A percentile compares a stretch with the other conserved stretches of the same genome.
Conservation (phyloP, 2,888 invertebrate genomes). For the Siphlonurus alternatus region DNA sequence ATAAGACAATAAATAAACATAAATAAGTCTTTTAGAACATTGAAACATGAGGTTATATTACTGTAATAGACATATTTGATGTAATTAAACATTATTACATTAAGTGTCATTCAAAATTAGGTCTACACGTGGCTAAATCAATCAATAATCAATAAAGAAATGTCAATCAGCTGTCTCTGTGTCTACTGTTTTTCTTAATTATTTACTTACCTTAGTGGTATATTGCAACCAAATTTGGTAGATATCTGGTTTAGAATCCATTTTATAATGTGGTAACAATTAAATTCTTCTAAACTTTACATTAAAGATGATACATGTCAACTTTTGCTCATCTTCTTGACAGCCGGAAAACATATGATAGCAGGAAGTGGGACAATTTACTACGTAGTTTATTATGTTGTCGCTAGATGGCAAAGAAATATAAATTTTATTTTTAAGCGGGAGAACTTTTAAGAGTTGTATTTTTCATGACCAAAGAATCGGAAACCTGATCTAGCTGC, state of each 20-base stretch:
- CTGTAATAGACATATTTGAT: no score
- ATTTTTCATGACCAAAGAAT: no score
- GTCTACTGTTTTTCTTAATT: constrained; percentile 27
- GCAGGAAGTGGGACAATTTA: background rate
- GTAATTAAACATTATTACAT: no score
- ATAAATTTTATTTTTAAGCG: background rate
- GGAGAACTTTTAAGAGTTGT: background rate
- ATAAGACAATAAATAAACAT: no score
- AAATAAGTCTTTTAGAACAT: no score
- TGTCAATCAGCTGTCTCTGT: background rate
- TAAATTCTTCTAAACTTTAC: background rate
- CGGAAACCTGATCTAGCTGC: no score
- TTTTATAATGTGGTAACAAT: constrained; percentile 13
- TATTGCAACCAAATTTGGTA: constrained; percentile 36
- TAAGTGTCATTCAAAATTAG: background rate
- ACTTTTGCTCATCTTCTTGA: background rate
- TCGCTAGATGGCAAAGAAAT: background rate
- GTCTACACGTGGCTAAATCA: background rate
- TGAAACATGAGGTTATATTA: no score
- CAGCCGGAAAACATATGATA: background rate
- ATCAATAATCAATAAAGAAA: background rate
- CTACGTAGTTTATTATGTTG: background rate
- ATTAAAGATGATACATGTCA: background rate
- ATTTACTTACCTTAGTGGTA: constrained; percentile 33
- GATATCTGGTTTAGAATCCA: constrained; percentile 31